A percentile compares a stretch with the other conserved stretches of the same genome.
Evolutionary conservation across 2,113 vertebrate genomes (phyloP).

Genomic region (Gavialis gangeticus): DNA sequence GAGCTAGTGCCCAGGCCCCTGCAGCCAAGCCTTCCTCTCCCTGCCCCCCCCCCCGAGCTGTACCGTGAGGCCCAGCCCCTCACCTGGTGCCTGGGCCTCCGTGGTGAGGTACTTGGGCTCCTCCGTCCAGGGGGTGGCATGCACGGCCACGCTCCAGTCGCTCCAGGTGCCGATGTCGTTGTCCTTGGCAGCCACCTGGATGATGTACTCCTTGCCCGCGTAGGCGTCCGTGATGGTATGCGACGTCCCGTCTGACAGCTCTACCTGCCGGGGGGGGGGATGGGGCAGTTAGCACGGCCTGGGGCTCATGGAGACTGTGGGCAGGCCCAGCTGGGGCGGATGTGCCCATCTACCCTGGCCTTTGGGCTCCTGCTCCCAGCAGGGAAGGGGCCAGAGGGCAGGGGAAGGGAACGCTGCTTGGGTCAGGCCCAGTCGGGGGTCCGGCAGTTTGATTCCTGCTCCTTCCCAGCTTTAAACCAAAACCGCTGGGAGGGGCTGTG

Average conservation of each 20-base stretch:
- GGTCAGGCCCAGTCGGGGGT: too few species aligned
- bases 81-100: conserved; percentile 80
- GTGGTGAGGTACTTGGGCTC: conserved; percentile 89
- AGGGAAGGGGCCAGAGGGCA: too few species aligned
- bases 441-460: too few species aligned
- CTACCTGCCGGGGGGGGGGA: conserved; percentile 81
- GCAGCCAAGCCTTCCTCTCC: too few species aligned
- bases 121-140: conserved; percentile 95
- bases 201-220: conserved; percentile 96
- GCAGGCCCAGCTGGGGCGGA: not conserved
- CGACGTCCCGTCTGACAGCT: conserved; percentile 91
- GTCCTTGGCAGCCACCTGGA: conserved; percentile 98
- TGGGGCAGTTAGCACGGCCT: not conserved
- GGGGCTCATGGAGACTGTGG: not conserved
- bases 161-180: conserved; percentile 97
- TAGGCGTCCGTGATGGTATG: conserved; percentile 97
- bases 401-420: not conserved
- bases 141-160: conserved; percentile 96
- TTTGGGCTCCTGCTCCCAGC: too few species aligned
- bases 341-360: too few species aligned
- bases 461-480: too few species aligned
- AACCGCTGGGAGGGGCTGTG: too few species aligned
- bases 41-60: not conserved
- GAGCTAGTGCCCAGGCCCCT: too few species aligned
- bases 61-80: not conserved